A percentile compares a stretch with the other conserved stretches of the same genome.
phyloP scores from a whole-genome alignment of 2,797 vertebrate species.

The Myoxocephalus aenaeus region DNA sequence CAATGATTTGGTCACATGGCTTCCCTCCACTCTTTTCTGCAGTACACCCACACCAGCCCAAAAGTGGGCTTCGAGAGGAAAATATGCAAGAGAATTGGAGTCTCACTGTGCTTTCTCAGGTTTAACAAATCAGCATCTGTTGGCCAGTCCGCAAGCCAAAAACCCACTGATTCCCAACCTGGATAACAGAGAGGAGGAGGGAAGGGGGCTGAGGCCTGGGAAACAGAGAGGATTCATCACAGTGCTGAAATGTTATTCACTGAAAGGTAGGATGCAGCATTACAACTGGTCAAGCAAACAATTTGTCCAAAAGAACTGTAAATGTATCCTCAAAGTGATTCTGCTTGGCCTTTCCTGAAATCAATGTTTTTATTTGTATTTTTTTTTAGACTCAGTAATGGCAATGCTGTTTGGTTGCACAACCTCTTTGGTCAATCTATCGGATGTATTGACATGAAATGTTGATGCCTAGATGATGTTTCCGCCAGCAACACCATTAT shows the following conservation, averaged over 20 bases:
- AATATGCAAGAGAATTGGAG: constrained; percentile 59
- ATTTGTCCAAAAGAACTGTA: background rate
- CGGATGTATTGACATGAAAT: background rate
- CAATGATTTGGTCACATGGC: constrained; percentile 60
- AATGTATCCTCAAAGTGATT: background rate
- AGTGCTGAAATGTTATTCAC: constrained; percentile 26
- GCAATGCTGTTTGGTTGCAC: background rate
- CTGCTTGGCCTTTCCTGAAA: background rate
- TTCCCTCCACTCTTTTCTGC: constrained; percentile 40
- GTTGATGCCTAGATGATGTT: background rate
- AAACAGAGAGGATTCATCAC: constrained; percentile 21
- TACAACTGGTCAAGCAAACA: constrained; percentile 2
- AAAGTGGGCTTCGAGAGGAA: constrained; percentile 51
- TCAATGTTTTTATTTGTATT: background rate
- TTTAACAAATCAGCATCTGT: constrained; percentile 82
- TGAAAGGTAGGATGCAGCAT: constrained; percentile 30
- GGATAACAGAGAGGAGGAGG: constrained; percentile 50
- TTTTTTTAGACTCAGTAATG: background rate
- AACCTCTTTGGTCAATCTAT: background rate
- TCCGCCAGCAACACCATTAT: background rate
- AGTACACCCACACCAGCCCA: constrained; percentile 39
- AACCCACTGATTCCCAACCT: constrained; percentile 63
- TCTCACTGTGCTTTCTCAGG: constrained; percentile 77
- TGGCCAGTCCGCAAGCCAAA: constrained; percentile 71
- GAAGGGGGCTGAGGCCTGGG: constrained; percentile 19